Conservation (phyloP, 2,888 invertebrate species). For the Labia minor region DNA sequence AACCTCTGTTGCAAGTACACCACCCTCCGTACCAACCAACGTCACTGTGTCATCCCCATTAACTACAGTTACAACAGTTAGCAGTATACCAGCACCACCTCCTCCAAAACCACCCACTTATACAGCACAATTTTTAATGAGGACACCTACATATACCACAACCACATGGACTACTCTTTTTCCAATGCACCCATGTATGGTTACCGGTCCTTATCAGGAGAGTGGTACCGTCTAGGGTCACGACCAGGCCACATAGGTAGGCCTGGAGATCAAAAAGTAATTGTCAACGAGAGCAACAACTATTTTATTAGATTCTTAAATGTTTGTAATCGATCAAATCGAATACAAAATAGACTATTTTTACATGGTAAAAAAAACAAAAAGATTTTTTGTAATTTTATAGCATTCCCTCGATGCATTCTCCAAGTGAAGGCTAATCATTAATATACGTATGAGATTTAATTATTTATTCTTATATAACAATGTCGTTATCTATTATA, state of each 20-base stretch:
- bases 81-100: constrained; percentile 32
- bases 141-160: constrained; percentile 61
- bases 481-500: too few species aligned
- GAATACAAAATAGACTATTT: too few species aligned
- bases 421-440: background rate
- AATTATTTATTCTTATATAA: background rate
- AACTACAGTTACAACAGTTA: constrained; percentile 30
- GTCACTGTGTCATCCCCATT: constrained; percentile 24
- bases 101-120: constrained; percentile 31
- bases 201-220: constrained; percentile 75
- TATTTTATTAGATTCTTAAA: too few species aligned
- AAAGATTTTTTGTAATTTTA: background rate
- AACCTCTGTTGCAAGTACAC: constrained; percentile 42
- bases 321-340: too few species aligned
- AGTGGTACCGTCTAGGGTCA: constrained; percentile 31
- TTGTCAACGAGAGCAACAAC: too few species aligned
- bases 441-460: background rate
- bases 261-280: background rate
- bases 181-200: constrained; percentile 78
- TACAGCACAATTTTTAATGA: constrained; percentile 41
- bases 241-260: background rate
- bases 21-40: constrained; percentile 22
- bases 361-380: background rate
- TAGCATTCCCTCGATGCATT: background rate
- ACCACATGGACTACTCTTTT: constrained; percentile 77